A percentile compares a stretch with the other conserved stretches of the same genome.
Conservation (phyloP, 1,140 invertebrate species). For the Triops longicaudatus region DNA sequence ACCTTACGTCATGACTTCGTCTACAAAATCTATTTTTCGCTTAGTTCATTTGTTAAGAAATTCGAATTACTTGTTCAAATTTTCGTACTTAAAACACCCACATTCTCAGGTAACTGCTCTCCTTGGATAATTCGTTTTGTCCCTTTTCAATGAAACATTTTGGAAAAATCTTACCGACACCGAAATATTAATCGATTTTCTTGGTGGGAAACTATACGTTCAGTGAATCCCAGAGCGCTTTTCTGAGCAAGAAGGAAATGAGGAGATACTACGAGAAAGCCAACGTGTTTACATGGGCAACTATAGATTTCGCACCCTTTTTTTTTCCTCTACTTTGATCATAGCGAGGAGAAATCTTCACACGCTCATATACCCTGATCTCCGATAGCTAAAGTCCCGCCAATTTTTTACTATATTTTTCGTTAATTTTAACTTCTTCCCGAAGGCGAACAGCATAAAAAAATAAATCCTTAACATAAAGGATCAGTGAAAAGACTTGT, state of each 20-base stretch:
- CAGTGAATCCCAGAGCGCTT: background rate
- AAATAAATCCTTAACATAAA: background rate
- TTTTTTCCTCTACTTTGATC: background rate
- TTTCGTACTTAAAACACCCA: background rate
- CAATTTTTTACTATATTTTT: background rate
- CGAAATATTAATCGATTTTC: background rate
- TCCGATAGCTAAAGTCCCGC: background rate
- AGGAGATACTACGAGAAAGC: background rate
- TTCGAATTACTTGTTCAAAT: background rate
- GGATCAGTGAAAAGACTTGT: background rate
- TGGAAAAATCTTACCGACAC: background rate
- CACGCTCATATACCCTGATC: conserved; percentile 5
- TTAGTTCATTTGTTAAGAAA: background rate
- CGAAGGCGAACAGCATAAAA: background rate
- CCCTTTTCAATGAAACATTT: background rate
- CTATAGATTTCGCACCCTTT: background rate
- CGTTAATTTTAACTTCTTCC: background rate
- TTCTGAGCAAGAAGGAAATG: background rate
- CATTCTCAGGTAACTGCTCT: background rate
- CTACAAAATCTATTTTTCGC: background rate
- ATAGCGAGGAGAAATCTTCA: background rate
- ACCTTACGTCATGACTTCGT: background rate
- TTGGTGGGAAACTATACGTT: background rate
- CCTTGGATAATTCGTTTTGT: background rate
- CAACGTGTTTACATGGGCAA: background rate